These are phyloP conservation scores for Cryptus viduatorius DNA, from an alignment of 2,888 invertebrate species.

Conservation along the genomic window DNA sequence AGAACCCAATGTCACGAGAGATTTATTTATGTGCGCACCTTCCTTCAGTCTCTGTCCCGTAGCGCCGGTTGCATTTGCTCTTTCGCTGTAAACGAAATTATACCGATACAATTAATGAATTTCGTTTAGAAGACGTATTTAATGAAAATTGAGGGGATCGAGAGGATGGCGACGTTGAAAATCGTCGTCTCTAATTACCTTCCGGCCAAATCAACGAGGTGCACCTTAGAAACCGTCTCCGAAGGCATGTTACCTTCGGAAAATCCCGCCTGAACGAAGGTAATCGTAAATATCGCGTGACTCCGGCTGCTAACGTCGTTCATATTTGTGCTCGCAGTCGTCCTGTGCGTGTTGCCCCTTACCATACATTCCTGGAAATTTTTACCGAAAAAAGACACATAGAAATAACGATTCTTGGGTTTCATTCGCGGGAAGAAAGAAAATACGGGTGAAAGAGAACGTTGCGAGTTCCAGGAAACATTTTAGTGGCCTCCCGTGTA, in stretches of 20 bases:
- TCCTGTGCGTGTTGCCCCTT: constrained; percentile 92
- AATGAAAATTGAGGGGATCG: neutral
- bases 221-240: constrained; percentile 95
- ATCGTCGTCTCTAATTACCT: constrained; percentile 86
- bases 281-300: constrained; percentile 96
- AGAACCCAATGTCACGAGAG: constrained; percentile 94
- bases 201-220: constrained; percentile 95
- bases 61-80: constrained; percentile 95
- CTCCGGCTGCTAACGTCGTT: constrained; percentile 96
- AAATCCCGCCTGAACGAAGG: constrained; percentile 94
- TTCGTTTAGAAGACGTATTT: neutral
- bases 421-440: neutral
- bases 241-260: constrained; percentile 92
- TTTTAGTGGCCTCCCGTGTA: neutral
- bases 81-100: constrained; percentile 87
- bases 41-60: constrained; percentile 96
- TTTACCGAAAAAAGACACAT: constrained; percentile 13
- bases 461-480: neutral
- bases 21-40: constrained; percentile 96
- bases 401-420: neutral
- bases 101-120: neutral
- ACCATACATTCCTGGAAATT: constrained; percentile 90
- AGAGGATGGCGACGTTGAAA: neutral
- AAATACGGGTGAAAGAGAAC: neutral
- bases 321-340: constrained; percentile 96